These are phyloP conservation scores for Plebejus anna DNA, from an alignment of 2,888 invertebrate genomes.

Conservation along the genomic window DNA sequence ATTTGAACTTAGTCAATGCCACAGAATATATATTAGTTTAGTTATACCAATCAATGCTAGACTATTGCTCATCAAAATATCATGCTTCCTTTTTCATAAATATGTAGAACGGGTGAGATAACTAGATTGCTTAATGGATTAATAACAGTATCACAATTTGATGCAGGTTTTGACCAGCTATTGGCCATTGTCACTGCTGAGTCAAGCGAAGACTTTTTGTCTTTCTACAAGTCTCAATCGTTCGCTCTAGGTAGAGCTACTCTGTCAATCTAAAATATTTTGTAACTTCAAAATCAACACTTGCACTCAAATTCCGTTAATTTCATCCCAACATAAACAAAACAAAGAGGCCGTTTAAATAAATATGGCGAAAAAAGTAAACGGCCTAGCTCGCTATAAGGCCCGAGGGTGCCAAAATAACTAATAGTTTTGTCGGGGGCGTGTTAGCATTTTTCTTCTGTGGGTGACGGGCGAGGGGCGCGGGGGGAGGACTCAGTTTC, in stretches of 20 bases:
- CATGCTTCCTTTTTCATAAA: too few relatives aligned
- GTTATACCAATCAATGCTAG: not conserved
- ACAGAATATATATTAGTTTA: too few relatives aligned
- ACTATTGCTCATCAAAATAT: too few relatives aligned
- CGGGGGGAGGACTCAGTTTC: conserved; percentile 57
- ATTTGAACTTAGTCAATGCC: not conserved
- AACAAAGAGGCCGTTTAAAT: not conserved
- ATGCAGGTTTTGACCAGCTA: too few relatives aligned
- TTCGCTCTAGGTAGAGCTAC: too few relatives aligned
- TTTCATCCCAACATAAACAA: not conserved
- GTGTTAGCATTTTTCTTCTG: conserved; percentile 81
- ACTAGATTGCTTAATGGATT: too few relatives aligned
- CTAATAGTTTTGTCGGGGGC: conserved; percentile 80
- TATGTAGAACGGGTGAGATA: too few relatives aligned
- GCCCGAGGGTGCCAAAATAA: conserved; percentile 78
- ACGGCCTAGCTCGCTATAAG: conserved; percentile 30
- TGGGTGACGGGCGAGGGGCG: conserved; percentile 64
- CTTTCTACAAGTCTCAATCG: too few relatives aligned
- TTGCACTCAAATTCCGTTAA: not conserved
- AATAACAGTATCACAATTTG: too few relatives aligned
- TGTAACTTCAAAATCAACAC: not conserved
- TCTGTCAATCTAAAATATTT: too few relatives aligned
- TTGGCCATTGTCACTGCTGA: too few relatives aligned
- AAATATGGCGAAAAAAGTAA: conserved; percentile 36
- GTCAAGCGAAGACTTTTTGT: too few relatives aligned